Evolutionary conservation across 2,888 invertebrate species (phyloP), one percentile per base, ranked within the genome.

Genomic region (Nysson spinosus): DNA sequence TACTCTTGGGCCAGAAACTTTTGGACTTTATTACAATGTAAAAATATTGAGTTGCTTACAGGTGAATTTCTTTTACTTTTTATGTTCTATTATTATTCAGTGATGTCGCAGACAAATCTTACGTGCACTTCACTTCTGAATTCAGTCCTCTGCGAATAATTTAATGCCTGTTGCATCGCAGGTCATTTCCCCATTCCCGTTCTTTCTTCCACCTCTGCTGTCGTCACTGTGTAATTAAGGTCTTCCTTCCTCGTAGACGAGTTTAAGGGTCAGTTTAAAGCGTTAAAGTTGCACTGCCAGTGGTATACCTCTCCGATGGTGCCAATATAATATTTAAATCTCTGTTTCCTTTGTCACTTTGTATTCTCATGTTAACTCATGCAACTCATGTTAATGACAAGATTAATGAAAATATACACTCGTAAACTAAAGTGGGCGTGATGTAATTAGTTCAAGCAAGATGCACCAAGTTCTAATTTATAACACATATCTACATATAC

Each of bases 81-180:
- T n/a, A n/a, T n/a, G n/a, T n/a, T n/a, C n/a, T n/a, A 28, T 46
- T 35, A 24, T 14, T 19, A 28, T 30, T 34, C 35, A 9, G 37
- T 43, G 28, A 37, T 42, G 42, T 43, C 19, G 24, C 0, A 19
- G n/a, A 24, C 28, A 16, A 35, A 6, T 5, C 17, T 26, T 50
- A 24, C 9, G 14, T n/a, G 3, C 17, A 5, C 20, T 12, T 30
- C 4, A 14, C 12, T 14, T 26, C 49, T 11, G 9, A 11, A 1
- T 16, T 9, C 12, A n/a, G n/a, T 46, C 17, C 7, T 30, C 50
- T 12, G 50, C 61, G 30, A 62, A 67, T 67, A 67, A 67, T 69
- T 67, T 69, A 56, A 62, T 62, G 69, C 62, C 50, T 67, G 46
- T 69, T 62, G 62, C 51, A n/a, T 40, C 40, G 30, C 12, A 30